Evolutionary conservation across 2,888 invertebrate species (phyloP).

Genomic region (Pasiphila rectangulata): DNA sequence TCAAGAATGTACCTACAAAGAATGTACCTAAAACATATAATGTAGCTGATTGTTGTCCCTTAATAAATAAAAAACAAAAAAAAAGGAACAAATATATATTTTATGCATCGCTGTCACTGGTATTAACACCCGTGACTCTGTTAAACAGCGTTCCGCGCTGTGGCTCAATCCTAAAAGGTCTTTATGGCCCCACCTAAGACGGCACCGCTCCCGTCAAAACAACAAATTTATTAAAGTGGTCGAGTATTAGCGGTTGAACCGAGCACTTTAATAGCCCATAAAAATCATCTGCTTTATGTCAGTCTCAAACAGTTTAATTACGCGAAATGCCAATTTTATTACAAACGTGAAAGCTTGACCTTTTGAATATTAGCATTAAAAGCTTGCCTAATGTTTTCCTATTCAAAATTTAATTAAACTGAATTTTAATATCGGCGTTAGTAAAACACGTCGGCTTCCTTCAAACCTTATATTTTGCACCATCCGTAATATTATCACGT

Average conservation of each 20-base stretch:
- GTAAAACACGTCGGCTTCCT: conserved; percentile 6
- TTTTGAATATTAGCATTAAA: conserved; percentile 13
- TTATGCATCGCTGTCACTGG: no score
- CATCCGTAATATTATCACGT: conserved; percentile 28
- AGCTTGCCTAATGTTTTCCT: conserved; percentile 9
- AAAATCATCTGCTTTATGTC: conserved; percentile 36
- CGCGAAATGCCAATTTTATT: conserved; percentile 20
- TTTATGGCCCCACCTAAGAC: conserved; percentile 56
- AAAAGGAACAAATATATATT: no score
- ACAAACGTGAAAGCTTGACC: conserved; percentile 17
- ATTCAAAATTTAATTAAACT: conserved; percentile 16
- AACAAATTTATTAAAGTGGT: conserved; percentile 57
- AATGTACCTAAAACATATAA: no score
- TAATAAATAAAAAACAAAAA: no score
- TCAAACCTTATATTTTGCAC: conserved; percentile 24
- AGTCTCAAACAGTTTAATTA: conserved; percentile 23
- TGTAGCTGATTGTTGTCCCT: no score
- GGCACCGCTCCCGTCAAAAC: conserved; percentile 55
- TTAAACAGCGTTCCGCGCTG: conserved; percentile 32
- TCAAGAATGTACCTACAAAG: no score
- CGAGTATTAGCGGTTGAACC: conserved; percentile 43
- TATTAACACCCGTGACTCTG: no score
- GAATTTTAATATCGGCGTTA: conserved; percentile 14
- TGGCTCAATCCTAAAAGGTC: conserved; percentile 60
- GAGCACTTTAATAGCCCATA: conserved; percentile 41